Conservation (phyloP, 2,888 invertebrate genomes). For the Aproaerema taeniolella region DNA sequence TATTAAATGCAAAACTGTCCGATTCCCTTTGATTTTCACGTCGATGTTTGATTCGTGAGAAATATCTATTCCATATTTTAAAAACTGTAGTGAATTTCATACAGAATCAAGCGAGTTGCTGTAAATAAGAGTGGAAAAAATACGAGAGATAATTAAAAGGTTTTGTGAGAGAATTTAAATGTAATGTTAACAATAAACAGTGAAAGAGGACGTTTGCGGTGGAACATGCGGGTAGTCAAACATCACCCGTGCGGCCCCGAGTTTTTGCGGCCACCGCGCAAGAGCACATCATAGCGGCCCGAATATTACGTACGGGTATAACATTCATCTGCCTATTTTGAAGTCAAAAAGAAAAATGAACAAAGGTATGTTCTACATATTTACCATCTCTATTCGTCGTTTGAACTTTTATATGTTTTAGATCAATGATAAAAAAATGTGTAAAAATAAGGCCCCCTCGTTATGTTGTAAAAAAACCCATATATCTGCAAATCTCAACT, state of each 20-base stretch:
- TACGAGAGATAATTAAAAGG: background rate
- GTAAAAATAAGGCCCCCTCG: too few relatives aligned
- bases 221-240: slow-evolving; percentile 52
- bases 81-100: background rate
- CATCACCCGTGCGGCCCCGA: slow-evolving; percentile 22
- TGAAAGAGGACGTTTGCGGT: slow-evolving; percentile 30
- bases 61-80: background rate
- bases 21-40: background rate
- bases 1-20: background rate
- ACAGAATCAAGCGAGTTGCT: background rate
- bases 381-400: too few relatives aligned
- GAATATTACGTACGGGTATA: too few relatives aligned
- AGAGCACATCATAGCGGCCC: too few relatives aligned
- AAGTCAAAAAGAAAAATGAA: too few relatives aligned
- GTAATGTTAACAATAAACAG: slow-evolving; percentile 30
- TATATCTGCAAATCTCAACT: too few relatives aligned
- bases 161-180: slow-evolving; percentile 22
- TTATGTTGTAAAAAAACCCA: too few relatives aligned
- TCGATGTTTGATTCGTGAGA: background rate
- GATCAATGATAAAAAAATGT: too few relatives aligned
- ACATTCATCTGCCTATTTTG: too few relatives aligned
- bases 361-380: too few relatives aligned
- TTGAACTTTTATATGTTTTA: too few relatives aligned
- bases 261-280: background rate
- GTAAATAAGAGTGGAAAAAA: background rate